A percentile compares a stretch with the other conserved stretches of the same genome.
phyloP scores from a whole-genome alignment of 2,888 invertebrate species.

The Cybosia mesomella region DNA sequence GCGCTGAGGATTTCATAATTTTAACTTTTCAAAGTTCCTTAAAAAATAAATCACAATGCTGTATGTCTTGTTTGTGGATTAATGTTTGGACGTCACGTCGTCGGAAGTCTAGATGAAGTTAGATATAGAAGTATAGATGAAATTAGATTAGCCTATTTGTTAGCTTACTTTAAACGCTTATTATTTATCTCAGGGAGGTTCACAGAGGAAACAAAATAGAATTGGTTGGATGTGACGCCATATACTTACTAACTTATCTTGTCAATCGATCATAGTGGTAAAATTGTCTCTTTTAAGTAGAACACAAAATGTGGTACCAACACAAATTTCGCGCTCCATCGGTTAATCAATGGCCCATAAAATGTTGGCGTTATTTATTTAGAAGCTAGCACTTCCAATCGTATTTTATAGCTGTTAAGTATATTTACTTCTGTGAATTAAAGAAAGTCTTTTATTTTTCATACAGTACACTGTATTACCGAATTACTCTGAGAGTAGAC shows the following conservation, averaged over 20 bases:
- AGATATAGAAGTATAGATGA: no score
- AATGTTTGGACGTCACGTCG: no score
- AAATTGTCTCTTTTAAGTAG: constrained; percentile 50
- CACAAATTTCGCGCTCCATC: constrained; percentile 60
- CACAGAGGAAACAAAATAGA: background rate
- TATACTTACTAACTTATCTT: background rate
- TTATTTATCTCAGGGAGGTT: constrained; percentile 25
- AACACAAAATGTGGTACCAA: constrained; percentile 55
- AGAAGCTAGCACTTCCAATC: constrained; percentile 41
- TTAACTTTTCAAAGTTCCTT: background rate
- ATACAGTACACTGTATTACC: background rate
- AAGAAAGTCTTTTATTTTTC: constrained; percentile 16
- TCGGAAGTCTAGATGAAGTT: no score
- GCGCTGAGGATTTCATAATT: background rate
- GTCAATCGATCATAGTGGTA: background rate
- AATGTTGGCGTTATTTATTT: constrained; percentile 60
- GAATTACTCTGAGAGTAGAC: background rate
- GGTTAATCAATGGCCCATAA: constrained; percentile 57
- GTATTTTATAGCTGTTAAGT: constrained; percentile 38
- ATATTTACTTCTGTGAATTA: constrained; percentile 7
- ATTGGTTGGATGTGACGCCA: background rate
- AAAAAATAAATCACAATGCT: no score
- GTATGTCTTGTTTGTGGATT: background rate
- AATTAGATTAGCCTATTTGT: background rate
- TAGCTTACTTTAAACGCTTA: background rate